Percentiles rank a stretch among this genome's conserved stretches.
Evolutionary conservation across 1,140 invertebrate genomes (phyloP).

Genomic region (Odontomachus brunneus): DNA sequence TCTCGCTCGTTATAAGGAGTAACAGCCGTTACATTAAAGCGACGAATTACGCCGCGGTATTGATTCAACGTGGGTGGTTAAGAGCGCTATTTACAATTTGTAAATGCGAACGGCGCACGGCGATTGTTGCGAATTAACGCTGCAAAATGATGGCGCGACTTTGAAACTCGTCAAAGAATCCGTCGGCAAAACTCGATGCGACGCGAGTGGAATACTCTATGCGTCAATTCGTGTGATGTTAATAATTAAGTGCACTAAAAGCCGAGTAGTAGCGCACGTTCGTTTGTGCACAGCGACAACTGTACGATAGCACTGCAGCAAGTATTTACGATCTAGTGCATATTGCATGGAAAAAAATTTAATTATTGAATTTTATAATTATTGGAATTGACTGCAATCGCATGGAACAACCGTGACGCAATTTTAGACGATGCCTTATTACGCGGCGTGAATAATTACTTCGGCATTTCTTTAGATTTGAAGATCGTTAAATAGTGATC

Average conservation of each 20-base stretch:
- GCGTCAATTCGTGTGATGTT: constrained; percentile 34
- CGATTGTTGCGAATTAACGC: constrained; percentile 22
- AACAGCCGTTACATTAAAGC: neutral
- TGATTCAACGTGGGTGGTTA: constrained; percentile 4
- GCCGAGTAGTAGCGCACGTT: constrained; percentile 1
- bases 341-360: neutral
- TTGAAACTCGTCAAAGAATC: constrained; percentile 43
- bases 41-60: neutral
- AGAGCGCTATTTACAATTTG: constrained; percentile 25
- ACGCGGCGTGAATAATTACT: no score
- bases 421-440: no score
- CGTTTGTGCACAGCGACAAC: neutral
- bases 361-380: constrained; percentile 2
- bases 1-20: neutral
- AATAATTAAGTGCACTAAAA: constrained; percentile 37
- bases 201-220: constrained; percentile 26
- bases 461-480: no score
- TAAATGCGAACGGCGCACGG: neutral
- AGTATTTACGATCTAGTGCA: neutral
- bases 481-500: no score
- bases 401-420: no score
- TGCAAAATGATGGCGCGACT: constrained; percentile 13
- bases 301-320: constrained; percentile 15
- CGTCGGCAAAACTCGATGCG: constrained; percentile 29
- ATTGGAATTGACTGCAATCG: no score